These are phyloP conservation scores for Pterophyllum scalare DNA, from an alignment of 2,113 vertebrate genomes.

Conservation along the genomic window DNA sequence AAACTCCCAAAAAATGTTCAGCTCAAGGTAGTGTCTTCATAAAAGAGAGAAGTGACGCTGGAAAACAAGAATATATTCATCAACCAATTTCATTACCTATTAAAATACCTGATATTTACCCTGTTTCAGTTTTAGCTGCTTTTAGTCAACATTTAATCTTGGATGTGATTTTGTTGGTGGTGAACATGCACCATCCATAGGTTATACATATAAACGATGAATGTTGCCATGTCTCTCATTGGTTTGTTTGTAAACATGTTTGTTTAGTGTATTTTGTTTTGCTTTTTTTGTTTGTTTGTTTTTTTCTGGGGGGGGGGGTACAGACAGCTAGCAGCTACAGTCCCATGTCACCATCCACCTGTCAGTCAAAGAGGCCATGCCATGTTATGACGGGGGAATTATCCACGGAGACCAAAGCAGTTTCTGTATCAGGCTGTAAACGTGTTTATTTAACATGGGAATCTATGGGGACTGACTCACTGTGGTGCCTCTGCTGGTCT, in stretches of 20 bases:
- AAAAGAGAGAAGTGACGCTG: no score
- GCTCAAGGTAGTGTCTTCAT: no score
- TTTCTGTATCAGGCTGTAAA: neutral
- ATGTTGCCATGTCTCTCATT: neutral
- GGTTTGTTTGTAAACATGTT: no score
- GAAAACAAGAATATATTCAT: no score
- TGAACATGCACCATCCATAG: neutral
- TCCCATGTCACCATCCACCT: neutral
- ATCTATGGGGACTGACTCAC: neutral
- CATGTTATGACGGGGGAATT: no score
- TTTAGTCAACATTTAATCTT: neutral
- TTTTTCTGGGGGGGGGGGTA: no score
- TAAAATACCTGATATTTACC: rapidly evolving
- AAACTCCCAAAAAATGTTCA: no score
- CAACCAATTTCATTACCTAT: neutral
- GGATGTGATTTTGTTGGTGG: rapidly evolving
- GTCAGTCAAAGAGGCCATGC: neutral
- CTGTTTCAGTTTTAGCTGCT: neutral
- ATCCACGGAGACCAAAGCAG: no score
- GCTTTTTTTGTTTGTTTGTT: no score
- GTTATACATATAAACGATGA: neutral
- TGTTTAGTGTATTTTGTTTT: no score
- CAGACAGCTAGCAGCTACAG: no score
- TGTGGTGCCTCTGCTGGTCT: neutral
- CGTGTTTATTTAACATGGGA: neutral